Conservation (phyloP, 2,113 vertebrate species). For the Tyrannus savana region DNA sequence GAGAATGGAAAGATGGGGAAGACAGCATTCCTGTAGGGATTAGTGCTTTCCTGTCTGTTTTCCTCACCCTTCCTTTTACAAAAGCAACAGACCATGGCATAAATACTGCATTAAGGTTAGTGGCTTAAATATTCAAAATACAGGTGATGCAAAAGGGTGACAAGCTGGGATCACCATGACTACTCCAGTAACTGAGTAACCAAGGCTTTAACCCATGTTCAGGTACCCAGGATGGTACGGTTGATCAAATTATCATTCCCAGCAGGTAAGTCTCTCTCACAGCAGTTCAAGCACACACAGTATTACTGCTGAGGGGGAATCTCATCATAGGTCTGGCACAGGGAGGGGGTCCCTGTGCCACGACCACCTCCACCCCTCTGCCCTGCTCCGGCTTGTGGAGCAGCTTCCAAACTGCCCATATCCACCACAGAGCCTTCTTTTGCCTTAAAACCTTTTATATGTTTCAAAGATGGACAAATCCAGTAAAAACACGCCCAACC, state of each 20-base stretch:
- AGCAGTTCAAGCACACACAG: neutral
- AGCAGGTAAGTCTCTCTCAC: neutral
- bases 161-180: neutral
- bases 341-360: neutral
- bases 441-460: fast-evolving
- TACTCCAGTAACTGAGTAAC: neutral
- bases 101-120: neutral
- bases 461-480: neutral
- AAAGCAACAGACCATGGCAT: neutral
- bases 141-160: neutral
- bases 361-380: neutral
- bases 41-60: neutral
- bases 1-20: neutral
- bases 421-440: neutral
- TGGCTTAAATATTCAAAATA: neutral
- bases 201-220: neutral
- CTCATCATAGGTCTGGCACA: neutral
- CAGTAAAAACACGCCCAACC: neutral
- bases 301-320: neutral
- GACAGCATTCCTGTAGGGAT: neutral
- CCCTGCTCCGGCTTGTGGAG: neutral
- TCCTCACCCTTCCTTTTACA: neutral
- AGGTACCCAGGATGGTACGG: neutral
- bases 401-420: neutral
- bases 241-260: neutral